Conservation (phyloP, 2,797 vertebrate species). For the Paratrypauchen microcephalus region DNA sequence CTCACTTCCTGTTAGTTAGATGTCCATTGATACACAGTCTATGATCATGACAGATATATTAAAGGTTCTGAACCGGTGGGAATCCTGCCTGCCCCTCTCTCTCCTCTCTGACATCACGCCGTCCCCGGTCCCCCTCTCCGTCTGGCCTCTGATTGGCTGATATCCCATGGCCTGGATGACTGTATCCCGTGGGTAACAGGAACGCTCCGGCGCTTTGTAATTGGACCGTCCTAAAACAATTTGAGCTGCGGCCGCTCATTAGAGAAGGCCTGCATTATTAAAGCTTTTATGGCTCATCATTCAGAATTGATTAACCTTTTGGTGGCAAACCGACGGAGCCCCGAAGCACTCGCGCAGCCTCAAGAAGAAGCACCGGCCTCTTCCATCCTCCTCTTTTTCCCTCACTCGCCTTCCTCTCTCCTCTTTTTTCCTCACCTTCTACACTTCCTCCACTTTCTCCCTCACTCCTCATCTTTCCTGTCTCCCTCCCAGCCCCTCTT, state of each 20-base stretch:
- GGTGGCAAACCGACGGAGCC: constrained; percentile 30
- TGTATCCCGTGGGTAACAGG: constrained; percentile 52
- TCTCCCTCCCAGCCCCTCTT: too few relatives aligned
- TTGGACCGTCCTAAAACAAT: constrained; percentile 71
- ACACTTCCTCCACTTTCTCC: too few relatives aligned
- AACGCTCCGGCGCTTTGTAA: constrained; percentile 72
- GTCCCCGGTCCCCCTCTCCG: neutral
- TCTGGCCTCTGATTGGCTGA: neutral
- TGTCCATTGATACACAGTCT: too few relatives aligned
- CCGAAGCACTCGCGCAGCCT: constrained; percentile 32
- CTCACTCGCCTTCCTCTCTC: neutral
- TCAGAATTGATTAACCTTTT: constrained; percentile 73
- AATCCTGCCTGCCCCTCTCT: neutral
- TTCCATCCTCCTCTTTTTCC: constrained; percentile 28
- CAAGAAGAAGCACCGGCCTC: constrained; percentile 34
- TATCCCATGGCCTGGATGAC: constrained; percentile 43
- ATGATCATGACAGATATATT: neutral
- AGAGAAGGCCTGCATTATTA: constrained; percentile 69
- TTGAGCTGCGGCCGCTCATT: constrained; percentile 65
- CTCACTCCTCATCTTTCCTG: too few relatives aligned
- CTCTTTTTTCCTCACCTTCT: neutral
- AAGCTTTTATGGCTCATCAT: constrained; percentile 64
- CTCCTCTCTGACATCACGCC: neutral
- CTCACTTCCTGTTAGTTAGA: too few relatives aligned
- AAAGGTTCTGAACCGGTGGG: neutral